Percentiles rank a stretch among this genome's conserved stretches.
phyloP scores from a whole-genome alignment of 2,797 vertebrate species.

The Poecilia velifera region DNA sequence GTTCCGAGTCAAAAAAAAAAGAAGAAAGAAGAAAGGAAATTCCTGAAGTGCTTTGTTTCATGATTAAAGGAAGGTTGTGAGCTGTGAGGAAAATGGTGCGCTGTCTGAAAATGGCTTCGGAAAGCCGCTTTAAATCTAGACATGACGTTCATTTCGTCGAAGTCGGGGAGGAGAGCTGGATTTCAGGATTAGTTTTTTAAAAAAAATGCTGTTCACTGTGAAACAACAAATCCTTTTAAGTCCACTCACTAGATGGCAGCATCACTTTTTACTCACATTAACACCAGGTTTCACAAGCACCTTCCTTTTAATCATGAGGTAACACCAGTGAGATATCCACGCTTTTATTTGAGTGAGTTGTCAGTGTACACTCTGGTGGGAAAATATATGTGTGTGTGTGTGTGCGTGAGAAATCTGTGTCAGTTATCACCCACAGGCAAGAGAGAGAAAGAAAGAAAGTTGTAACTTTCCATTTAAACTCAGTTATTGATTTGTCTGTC shows the following conservation, averaged over 20 bases:
- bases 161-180: not conserved
- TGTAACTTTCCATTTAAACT: not conserved
- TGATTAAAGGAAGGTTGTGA: slow-evolving; percentile 72
- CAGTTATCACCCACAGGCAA: not conserved
- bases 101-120: slow-evolving; percentile 44
- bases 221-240: slow-evolving; percentile 20
- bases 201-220: slow-evolving; percentile 13
- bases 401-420: not conserved
- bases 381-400: not conserved
- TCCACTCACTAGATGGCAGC: slow-evolving; percentile 67
- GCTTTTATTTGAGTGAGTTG: slow-evolving; percentile 2
- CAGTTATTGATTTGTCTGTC: not conserved
- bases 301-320: not conserved
- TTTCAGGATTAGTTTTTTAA: slow-evolving; percentile 5
- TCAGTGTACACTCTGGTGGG: too few relatives aligned
- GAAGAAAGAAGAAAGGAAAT: slow-evolving; percentile 31
- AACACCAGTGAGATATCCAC: slow-evolving; percentile 3
- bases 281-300: not conserved
- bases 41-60: slow-evolving; percentile 75
- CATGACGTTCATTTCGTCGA: slow-evolving; percentile 34
- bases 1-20: slow-evolving; percentile 20
- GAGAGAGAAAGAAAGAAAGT: not conserved
- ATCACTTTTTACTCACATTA: slow-evolving; percentile 36
- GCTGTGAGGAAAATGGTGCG: slow-evolving; percentile 55
- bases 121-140: slow-evolving; percentile 15